Evolutionary conservation across 2,797 vertebrate genomes (phyloP).

Genomic region (Acanthurus leucopareius): DNA sequence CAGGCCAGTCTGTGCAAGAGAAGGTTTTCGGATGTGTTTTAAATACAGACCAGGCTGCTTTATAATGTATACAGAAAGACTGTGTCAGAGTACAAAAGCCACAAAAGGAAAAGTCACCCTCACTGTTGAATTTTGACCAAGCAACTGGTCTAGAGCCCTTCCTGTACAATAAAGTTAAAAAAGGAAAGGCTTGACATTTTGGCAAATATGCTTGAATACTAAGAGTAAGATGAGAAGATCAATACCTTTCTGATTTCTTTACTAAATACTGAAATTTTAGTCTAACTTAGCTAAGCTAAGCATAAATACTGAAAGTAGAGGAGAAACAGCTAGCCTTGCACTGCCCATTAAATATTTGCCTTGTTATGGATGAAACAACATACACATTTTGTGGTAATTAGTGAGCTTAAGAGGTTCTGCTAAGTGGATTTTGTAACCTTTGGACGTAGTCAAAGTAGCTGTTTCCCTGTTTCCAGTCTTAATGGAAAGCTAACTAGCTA

Average conservation of each 20-base stretch:
- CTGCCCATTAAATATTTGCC: neutral
- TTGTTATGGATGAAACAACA: neutral
- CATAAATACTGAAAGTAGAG: constrained; percentile 5
- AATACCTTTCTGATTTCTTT: neutral
- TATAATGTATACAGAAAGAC: neutral
- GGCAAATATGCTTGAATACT: neutral
- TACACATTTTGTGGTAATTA: neutral
- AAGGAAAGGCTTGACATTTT: neutral
- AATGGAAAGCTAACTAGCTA: neutral
- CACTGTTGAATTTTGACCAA: constrained; percentile 1
- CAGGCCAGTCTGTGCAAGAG: constrained; percentile 5
- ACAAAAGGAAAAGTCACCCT: constrained; percentile 12
- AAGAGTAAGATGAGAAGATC: neutral
- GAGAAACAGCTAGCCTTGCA: neutral
- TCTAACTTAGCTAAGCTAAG: neutral
- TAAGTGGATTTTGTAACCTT: neutral
- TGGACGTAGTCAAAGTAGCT: neutral
- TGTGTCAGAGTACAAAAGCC: neutral
- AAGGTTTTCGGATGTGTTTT: constrained; percentile 1
- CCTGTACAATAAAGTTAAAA: neutral
- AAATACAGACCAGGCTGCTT: constrained; percentile 5
- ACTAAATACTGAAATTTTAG: neutral
- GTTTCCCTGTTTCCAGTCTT: neutral
- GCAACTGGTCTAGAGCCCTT: neutral
- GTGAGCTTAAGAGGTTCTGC: neutral